Evolutionary conservation across 37 sponge, comb jelly and placozoan species (phyloP), one percentile per base, ranked within the genome.

Genomic region (Halisarca cf. caerulea): DNA sequence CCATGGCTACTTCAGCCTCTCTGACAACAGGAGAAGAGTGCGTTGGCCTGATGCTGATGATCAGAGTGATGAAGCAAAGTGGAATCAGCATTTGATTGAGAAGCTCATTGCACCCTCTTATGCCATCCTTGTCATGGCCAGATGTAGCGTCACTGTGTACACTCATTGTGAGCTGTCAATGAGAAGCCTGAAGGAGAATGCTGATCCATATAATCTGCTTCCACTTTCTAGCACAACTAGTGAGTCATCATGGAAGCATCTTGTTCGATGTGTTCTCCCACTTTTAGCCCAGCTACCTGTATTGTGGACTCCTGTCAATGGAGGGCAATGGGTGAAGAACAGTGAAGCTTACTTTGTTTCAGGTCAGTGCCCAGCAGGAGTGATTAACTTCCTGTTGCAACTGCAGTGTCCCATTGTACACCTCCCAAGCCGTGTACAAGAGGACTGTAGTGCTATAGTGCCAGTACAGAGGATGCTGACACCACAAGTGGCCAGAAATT

Each of bases 1-100:
- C 24, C 95, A 95, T 83, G 95, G 95, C 47, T 95, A 90, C 66
- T 95, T 95, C 59, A 59, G 88, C 38, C 90, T 95, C 3, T 55
- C 85, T 41, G 88, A 89, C 47, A 91, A 95, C 57, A 41, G 95
- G 3, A 82, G 92, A 2, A 87, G 83, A 77, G 85, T 95, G 18
- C 90, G 89, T 62, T 95, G 95, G 95, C 95, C 92, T 27, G 55
- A 78, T 24, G 58, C 59, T 77, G 95, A 95, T 61, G 89, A 90
- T 25, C 78, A 87, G 45, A 83, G 89, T 59, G 87, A 80, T 5
- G 90, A 89, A 81, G 92, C 95, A 30, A 58, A 83, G 47, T 95
- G 90, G 90, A 95, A 95, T 62, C 23, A 86, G 59, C 33, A 34
- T 18, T 87, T 95, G 23, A 66, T 89, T 3, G 47, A 59, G 25